These are phyloP conservation scores for Enteromius mattozi DNA, from an alignment of 2,797 vertebrate genomes.

Conservation along the genomic window DNA sequence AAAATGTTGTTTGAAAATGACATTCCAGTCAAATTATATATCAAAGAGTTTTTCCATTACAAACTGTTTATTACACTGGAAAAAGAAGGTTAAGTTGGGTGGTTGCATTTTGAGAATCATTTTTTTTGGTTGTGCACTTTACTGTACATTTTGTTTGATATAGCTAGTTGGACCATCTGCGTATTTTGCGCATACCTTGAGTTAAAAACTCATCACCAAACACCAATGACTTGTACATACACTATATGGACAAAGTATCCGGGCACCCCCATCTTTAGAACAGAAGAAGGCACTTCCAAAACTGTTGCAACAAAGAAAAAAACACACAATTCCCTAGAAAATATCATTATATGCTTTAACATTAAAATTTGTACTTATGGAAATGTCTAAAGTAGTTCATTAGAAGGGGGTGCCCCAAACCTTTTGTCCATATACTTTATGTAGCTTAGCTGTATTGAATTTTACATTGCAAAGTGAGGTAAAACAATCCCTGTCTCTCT, in stretches of 20 bases:
- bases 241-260: not conserved
- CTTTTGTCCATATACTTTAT: not conserved
- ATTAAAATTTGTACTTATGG: too few species aligned
- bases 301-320: not conserved
- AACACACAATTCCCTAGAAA: not conserved
- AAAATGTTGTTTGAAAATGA: not conserved
- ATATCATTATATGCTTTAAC: not conserved
- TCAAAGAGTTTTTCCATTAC: not conserved
- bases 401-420: too few species aligned
- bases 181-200: not conserved
- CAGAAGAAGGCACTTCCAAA: not conserved
- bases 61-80: not conserved
- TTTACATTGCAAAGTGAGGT: not conserved
- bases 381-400: too few species aligned
- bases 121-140: not conserved
- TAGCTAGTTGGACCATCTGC: not conserved
- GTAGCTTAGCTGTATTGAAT: not conserved
- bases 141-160: not conserved
- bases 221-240: not conserved
- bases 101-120: not conserved
- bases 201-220: too few species aligned
- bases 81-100: not conserved
- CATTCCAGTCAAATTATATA: not conserved
- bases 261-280: not conserved
- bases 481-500: conserved; percentile 24